Base-by-base conservation (phyloP, 2,888 invertebrate genomes). In the Dusona sp. region DNA sequence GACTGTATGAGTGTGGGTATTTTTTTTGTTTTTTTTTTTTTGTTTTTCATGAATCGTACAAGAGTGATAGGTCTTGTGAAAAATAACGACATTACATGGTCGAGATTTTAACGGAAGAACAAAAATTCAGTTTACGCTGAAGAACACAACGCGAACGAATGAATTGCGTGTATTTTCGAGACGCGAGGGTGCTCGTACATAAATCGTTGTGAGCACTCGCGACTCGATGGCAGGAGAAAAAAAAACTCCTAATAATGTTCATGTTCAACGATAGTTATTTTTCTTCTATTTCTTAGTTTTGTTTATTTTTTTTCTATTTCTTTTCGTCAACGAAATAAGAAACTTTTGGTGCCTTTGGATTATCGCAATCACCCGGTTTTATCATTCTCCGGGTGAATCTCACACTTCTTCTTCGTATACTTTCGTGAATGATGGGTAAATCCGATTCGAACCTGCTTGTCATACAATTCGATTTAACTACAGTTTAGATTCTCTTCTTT, bases 371-470 rank as follows among this genome's bases (percentile, higher is more conserved):
- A 75, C 81, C 86, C 84, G 84, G 73, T 54, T 79, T 82, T 84
- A 84, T 86, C 87, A 84, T 87, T 79, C 57, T 75, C 82, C 84
- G 75, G 83, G 67, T 68, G 79, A 33, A 45, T 51, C 70, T 75
- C 78, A 73, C 78, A 73, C 75, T 79, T 91, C 88, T 88, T 89
- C 33, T 65, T 93, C 93, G 93, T 93, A 93, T 93, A 93, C 93
- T 93, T 93, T 93, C 92, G 91, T 92, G 90, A 90, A 90, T 90
- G 90, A 89, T 90, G 88, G 90, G 90, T 90, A 84, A 67, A 91
- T 90, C 91, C 88, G 88, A 89, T 91, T 90, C 88, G 90, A 91
- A 90, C 88, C 89, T 90, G 91, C 87, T 92, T 91, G 89, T 92
- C 90, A 90, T 92, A 92, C 91, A 90, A 91, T 92, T 90, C 88